These are phyloP conservation scores for Upupa epops DNA, from an alignment of 2,113 vertebrate species.

Conservation along the genomic window DNA sequence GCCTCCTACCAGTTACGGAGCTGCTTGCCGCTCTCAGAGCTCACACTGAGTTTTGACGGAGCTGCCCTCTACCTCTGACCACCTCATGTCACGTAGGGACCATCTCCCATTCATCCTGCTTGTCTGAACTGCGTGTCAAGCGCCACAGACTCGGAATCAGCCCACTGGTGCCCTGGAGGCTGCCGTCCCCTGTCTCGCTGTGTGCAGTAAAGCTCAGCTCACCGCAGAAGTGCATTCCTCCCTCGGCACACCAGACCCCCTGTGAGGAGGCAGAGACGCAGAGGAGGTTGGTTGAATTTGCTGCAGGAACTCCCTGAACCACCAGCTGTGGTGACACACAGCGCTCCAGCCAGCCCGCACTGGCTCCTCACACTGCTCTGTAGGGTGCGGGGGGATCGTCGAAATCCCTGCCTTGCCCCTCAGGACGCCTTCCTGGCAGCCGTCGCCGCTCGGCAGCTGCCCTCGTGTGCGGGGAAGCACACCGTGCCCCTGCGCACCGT, in stretches of 20 bases:
- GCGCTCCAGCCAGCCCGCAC: neutral
- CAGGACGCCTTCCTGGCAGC: neutral
- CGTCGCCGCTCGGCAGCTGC: rapidly evolving
- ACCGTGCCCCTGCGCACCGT: neutral
- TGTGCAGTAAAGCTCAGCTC: neutral
- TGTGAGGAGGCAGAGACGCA: neutral
- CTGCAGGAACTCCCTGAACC: neutral
- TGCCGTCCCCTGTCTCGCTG: neutral
- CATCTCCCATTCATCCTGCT: neutral
- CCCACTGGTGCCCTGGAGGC: rapidly evolving
- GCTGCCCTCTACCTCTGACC: neutral
- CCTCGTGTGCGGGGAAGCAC: neutral
- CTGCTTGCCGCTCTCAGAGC: neutral
- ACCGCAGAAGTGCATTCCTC: neutral
- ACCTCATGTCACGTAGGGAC: neutral
- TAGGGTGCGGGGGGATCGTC: neutral
- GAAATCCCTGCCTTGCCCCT: neutral
- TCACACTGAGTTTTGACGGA: rapidly evolving
- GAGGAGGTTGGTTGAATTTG: neutral
- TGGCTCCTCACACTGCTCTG: neutral
- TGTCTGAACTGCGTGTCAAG: neutral
- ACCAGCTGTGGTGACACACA: neutral
- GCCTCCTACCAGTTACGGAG: neutral
- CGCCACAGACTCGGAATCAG: neutral
- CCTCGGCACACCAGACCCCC: rapidly evolving